Evolutionary conservation across 2,888 invertebrate species (phyloP).

Genomic region (Hoplodrina ambigua): DNA sequence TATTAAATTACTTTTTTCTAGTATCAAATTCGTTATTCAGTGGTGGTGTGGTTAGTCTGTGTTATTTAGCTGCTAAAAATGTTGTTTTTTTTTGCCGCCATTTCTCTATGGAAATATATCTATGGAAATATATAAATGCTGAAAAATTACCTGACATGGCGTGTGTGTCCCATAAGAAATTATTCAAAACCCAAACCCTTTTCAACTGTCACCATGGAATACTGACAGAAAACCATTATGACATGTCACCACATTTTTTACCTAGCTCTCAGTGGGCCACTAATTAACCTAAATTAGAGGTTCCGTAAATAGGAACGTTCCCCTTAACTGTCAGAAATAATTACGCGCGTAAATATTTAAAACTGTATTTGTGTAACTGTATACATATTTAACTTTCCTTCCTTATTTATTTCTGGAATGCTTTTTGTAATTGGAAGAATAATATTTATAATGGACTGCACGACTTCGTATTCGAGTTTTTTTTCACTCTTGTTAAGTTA

Average conservation of each 20-base stretch:
- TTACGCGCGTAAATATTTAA: conserved; percentile 30
- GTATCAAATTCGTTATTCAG: no score
- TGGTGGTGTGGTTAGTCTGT: no score
- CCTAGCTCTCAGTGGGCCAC: conserved; percentile 28
- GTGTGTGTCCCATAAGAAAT: conserved; percentile 19
- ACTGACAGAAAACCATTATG: conserved; percentile 1
- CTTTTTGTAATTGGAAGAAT: background rate
- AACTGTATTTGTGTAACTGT: conserved; percentile 8
- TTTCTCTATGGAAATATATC: no score
- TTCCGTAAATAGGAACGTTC: conserved; percentile 29
- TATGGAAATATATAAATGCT: no score
- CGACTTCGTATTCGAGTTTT: no score
- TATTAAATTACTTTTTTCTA: no score
- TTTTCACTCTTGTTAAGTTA: no score
- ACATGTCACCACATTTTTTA: conserved; percentile 33
- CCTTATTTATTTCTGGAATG: background rate
- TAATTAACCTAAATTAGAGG: conserved; percentile 61
- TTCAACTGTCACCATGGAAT: conserved; percentile 31
- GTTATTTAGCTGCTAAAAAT: no score
- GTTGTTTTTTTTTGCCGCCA: no score
- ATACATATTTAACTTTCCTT: background rate
- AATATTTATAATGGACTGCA: no score
- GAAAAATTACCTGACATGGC: no score
- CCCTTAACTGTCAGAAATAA: conserved; percentile 31
- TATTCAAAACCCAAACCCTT: conserved; percentile 49